phyloP scores from a whole-genome alignment of 1,140 invertebrate species.

The Drosophila trapezifrons region DNA sequence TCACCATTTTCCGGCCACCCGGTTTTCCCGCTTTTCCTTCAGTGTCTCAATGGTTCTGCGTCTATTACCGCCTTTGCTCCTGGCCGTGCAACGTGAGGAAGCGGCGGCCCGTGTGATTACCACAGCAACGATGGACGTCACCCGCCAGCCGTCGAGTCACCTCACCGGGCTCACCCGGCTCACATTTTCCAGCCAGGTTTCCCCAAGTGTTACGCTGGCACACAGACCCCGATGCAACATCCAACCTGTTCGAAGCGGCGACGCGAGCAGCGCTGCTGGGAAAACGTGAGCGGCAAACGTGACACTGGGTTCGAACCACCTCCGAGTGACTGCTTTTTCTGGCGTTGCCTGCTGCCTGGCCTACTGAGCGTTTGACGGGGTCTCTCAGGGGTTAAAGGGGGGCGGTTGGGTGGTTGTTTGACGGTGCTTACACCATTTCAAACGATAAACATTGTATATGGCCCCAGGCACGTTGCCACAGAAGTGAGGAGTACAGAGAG shows the following conservation, averaged over 20 bases:
- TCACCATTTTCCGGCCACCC: constrained; percentile 25
- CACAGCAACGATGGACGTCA: constrained; percentile 52
- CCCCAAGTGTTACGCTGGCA: constrained; percentile 55
- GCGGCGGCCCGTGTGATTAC: constrained; percentile 53
- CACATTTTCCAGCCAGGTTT: constrained; percentile 10
- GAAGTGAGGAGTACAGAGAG: background rate
- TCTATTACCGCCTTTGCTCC: constrained; percentile 1
- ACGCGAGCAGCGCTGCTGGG: constrained; percentile 49
- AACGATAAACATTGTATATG: constrained; percentile 54
- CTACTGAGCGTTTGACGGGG: constrained; percentile 62
- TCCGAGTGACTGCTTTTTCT: constrained; percentile 35
- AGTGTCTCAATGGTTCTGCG: background rate
- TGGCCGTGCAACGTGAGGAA: constrained; percentile 71
- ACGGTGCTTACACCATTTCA: constrained; percentile 43
- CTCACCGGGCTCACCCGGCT: constrained; percentile 8
- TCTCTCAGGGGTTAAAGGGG: constrained; percentile 8
- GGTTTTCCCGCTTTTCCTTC: constrained; percentile 26
- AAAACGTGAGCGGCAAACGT: constrained; percentile 79
- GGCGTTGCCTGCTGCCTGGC: constrained; percentile 30
- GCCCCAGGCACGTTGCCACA: constrained; percentile 51
- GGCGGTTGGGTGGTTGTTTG: background rate
- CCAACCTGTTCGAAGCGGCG: constrained; percentile 60
- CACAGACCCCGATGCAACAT: constrained; percentile 56
- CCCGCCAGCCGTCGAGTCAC: constrained; percentile 9
- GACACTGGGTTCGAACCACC: constrained; percentile 67